Base-by-base conservation (phyloP, 2,888 invertebrate species). In the Sinodicranocentrus sp. region DNA sequence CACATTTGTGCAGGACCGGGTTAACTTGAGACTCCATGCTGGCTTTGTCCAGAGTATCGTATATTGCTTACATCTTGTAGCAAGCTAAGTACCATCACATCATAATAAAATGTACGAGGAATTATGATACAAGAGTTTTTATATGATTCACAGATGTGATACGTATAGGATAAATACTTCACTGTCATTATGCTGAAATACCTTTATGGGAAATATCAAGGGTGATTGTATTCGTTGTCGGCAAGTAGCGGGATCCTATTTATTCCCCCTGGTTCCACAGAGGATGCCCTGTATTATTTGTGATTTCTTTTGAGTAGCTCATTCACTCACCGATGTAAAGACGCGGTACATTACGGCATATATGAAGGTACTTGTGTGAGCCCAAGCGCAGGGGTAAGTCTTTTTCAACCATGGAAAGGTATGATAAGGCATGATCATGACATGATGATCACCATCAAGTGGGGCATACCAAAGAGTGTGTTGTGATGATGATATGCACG, bases 221-320 rank as follows among this genome's bases (percentile, higher is more conserved):
- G 39, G 8, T 8, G 39, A 10, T 19, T 57, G 21, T 21, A 57
- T 19, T 3, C 19, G 13, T 19, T 63, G 63, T 39, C 13, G 63
- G 17, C 63, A 13, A 19, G 21, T 15, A 63, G 1, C 28, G 33
- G 33, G 39, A n/a, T 63, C 63, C 33, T 28, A 63, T 63, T 63
- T 39, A 33, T 63, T 63, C 63, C 33, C 63, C 63, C 28, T 63
- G 33, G 39, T 3, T 39, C 33, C 63, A 63, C 39, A 28, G 21
- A 54, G 23, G n/a, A 19, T 19, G n/a, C 19, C 33, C 33, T 10
- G 33, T 33, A 10, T 33, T 33, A 33, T 6, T 6, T 10, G 33
- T 33, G 33, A 33, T 61, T 33, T n/a, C n/a, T n/a, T 65, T 63
- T 63, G 73, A 73, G 73, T 73, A 63, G 73, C 73, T 73, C 73